Conservation (phyloP, 2,888 invertebrate species). For the Crossocerus cetratus region DNA sequence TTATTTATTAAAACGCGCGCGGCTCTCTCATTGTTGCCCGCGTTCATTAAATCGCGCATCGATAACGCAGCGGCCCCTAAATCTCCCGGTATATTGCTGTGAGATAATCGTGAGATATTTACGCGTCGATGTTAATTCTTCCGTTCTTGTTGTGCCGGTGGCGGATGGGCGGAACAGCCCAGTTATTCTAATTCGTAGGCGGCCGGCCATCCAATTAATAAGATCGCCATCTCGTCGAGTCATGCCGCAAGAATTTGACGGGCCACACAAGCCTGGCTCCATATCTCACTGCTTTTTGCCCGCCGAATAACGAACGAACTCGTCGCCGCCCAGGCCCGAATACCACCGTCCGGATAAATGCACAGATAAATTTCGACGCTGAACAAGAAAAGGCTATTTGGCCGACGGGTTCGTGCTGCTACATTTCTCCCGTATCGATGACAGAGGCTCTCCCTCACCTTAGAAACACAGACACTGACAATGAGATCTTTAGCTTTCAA, state of each 20-base stretch:
- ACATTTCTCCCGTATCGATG: constrained; percentile 38
- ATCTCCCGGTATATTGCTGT: constrained; percentile 27
- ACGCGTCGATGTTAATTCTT: constrained; percentile 28
- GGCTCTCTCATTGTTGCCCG: constrained; percentile 46
- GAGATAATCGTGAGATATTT: constrained; percentile 47
- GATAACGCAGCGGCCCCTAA: constrained; percentile 39
- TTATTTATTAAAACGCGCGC: constrained; percentile 38
- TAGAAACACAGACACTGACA: constrained; percentile 6
- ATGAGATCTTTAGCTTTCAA: not conserved
- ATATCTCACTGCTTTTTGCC: constrained; percentile 37
- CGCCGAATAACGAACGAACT: constrained; percentile 45
- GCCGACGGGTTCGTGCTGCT: constrained; percentile 47
- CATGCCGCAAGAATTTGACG: constrained; percentile 44
- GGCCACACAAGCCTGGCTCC: constrained; percentile 31
- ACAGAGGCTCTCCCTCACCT: constrained; percentile 31
- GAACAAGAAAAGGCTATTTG: constrained; percentile 60
- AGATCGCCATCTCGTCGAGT: constrained; percentile 24
- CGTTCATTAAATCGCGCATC: constrained; percentile 46
- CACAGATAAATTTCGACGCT: constrained; percentile 56
- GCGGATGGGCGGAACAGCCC: not conserved
- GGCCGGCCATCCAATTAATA: constrained; percentile 33
- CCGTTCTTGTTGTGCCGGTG: constrained; percentile 9
- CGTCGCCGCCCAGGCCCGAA: constrained; percentile 1
- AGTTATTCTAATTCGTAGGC: not conserved
- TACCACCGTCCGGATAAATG: constrained; percentile 40